Conservation (phyloP, 2,888 invertebrate genomes). For the Eristalis tenax region DNA sequence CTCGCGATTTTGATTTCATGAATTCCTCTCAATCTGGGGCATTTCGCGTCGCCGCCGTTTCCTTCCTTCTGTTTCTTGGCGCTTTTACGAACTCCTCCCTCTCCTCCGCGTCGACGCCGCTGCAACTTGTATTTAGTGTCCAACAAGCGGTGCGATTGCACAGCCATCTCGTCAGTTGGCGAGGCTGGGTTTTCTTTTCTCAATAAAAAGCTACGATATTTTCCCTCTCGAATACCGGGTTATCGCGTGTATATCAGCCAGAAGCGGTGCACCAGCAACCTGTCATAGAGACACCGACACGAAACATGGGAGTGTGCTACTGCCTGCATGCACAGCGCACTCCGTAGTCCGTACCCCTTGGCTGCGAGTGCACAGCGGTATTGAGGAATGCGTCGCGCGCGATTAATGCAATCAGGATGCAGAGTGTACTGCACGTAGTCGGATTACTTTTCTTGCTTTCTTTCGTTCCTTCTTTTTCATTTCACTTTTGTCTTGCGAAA, state of each 20-base stretch:
- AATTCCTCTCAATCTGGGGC: slow-evolving; percentile 39
- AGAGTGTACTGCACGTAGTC: slow-evolving; percentile 34
- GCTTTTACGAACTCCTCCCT: background rate
- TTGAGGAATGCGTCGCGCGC: slow-evolving; percentile 49
- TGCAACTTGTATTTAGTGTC: slow-evolving; percentile 18
- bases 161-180: background rate
- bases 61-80: background rate
- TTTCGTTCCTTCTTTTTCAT: slow-evolving; percentile 62
- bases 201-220: slow-evolving; percentile 3
- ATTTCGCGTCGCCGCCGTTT: slow-evolving; percentile 10
- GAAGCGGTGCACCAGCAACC: slow-evolving; percentile 45
- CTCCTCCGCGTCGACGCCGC: background rate
- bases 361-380: slow-evolving; percentile 30
- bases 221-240: slow-evolving; percentile 38
- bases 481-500: slow-evolving; percentile 58
- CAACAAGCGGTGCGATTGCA: background rate
- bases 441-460: slow-evolving; percentile 65
- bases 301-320: slow-evolving; percentile 37
- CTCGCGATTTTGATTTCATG: slow-evolving; percentile 27
- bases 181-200: background rate
- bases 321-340: background rate
- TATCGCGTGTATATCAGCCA: slow-evolving; percentile 33
- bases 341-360: too few relatives aligned
- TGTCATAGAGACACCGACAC: slow-evolving; percentile 39
- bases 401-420: slow-evolving; percentile 62